phyloP scores from a whole-genome alignment of 2,797 vertebrate species.

The Coccyzus lansbergi region DNA sequence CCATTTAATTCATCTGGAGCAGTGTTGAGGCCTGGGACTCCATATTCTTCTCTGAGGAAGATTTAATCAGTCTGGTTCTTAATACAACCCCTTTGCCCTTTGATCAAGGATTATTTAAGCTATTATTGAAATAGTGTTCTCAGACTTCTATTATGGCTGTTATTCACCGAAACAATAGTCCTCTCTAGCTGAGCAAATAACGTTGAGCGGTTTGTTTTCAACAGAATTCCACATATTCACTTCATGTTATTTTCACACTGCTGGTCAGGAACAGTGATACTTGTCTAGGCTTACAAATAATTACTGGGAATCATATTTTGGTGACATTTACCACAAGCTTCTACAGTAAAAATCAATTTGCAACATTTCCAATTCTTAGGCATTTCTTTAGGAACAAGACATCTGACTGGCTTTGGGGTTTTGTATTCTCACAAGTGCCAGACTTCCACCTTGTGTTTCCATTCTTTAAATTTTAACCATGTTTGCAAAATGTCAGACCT shows the following conservation, averaged over 20 bases:
- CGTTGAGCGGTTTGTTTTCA: slow-evolving; percentile 25
- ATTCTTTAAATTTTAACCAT: slow-evolving; percentile 38
- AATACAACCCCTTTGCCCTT: neutral
- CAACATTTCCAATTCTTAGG: neutral
- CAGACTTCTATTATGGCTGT: slow-evolving; percentile 12
- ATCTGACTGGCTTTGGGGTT: neutral
- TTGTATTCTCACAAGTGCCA: neutral
- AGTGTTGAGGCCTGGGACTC: neutral
- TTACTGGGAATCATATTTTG: slow-evolving; percentile 38
- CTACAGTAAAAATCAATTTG: neutral
- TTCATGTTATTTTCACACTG: slow-evolving; percentile 58
- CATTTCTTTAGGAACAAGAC: neutral
- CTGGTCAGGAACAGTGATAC: slow-evolving; percentile 51
- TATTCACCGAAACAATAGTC: slow-evolving; percentile 45
- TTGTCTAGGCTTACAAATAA: slow-evolving; percentile 21
- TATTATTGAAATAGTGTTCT: slow-evolving; percentile 32
- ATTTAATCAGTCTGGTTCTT: slow-evolving; percentile 39
- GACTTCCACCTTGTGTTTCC: neutral
- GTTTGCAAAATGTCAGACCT: slow-evolving; percentile 36
- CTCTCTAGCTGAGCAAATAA: slow-evolving; percentile 36
- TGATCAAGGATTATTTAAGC: slow-evolving; percentile 43
- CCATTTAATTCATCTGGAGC: neutral
- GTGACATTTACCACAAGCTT: slow-evolving; percentile 17
- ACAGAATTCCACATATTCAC: slow-evolving; percentile 63
- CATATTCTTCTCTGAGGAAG: slow-evolving; percentile 14